phyloP scores from a whole-genome alignment of 2,113 vertebrate genomes.

The Eudorcas thomsonii region DNA sequence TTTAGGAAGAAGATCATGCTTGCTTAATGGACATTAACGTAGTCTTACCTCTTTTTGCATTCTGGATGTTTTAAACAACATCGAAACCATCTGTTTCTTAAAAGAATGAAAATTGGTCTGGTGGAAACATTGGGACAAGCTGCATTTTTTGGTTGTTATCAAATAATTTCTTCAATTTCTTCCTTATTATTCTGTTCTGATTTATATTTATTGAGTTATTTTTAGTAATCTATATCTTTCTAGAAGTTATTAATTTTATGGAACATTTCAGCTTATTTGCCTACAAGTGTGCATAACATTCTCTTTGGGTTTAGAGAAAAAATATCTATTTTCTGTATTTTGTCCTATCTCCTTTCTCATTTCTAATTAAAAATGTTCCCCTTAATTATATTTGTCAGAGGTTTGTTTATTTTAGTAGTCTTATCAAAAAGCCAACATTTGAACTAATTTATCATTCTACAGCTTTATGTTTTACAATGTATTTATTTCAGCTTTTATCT shows the following conservation, averaged over 20 bases:
- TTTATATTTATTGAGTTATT: constrained; percentile 21
- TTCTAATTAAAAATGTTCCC: constrained; percentile 65
- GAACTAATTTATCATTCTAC: constrained; percentile 22
- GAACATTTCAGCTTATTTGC: constrained; percentile 16
- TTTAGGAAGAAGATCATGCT: neutral
- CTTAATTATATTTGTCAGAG: constrained; percentile 54
- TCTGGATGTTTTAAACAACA: neutral
- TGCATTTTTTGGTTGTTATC: neutral
- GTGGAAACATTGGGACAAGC: neutral
- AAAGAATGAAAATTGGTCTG: neutral
- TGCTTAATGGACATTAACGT: neutral
- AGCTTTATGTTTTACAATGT: neutral
- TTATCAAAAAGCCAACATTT: constrained; percentile 51
- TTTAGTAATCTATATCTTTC: neutral
- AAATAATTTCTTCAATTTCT: neutral
- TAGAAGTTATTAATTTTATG: constrained; percentile 33
- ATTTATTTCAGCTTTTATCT: constrained; percentile 46
- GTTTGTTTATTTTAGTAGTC: constrained; percentile 46
- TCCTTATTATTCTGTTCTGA: constrained; percentile 16
- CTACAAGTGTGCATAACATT: neutral
- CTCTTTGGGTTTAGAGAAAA: constrained; percentile 43
- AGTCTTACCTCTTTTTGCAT: neutral
- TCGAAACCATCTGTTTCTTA: neutral
- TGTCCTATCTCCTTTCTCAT: constrained; percentile 47
- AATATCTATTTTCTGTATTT: constrained; percentile 44